Conservation (phyloP, 2,797 vertebrate species). For the Alcedo quadribrachys region DNA sequence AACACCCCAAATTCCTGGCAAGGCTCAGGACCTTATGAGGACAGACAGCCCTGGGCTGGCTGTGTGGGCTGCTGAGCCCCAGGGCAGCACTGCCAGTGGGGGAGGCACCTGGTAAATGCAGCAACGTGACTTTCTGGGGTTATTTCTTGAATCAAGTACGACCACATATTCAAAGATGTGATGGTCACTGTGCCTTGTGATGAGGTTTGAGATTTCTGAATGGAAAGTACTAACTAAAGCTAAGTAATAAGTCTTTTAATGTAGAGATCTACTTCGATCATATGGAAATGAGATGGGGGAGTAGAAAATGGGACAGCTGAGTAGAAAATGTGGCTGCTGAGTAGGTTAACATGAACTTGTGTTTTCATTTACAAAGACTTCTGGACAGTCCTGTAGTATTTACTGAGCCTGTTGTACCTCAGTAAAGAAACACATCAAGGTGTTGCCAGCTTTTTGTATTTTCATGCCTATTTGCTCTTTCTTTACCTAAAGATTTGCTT, state of each 20-base stretch:
- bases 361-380: conserved; percentile 25
- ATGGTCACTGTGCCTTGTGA: background rate
- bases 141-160: background rate
- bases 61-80: background rate
- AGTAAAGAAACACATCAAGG: background rate
- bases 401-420: background rate
- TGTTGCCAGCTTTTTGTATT: background rate
- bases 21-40: rapidly evolving
- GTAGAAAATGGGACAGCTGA: conserved; percentile 22
- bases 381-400: background rate
- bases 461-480: background rate
- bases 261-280: background rate
- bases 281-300: conserved; percentile 29
- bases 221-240: conserved; percentile 15
- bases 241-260: background rate
- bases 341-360: conserved; percentile 6
- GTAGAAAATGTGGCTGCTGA: conserved; percentile 37
- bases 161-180: background rate
- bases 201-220: background rate
- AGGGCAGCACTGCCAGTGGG: rapidly evolving
- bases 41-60: background rate
- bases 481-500: background rate
- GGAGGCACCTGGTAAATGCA: background rate
- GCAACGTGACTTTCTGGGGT: background rate
- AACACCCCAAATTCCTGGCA: background rate